Evolutionary conservation across 2,888 invertebrate genomes (phyloP).

Genomic region (Limenitis camilla): DNA sequence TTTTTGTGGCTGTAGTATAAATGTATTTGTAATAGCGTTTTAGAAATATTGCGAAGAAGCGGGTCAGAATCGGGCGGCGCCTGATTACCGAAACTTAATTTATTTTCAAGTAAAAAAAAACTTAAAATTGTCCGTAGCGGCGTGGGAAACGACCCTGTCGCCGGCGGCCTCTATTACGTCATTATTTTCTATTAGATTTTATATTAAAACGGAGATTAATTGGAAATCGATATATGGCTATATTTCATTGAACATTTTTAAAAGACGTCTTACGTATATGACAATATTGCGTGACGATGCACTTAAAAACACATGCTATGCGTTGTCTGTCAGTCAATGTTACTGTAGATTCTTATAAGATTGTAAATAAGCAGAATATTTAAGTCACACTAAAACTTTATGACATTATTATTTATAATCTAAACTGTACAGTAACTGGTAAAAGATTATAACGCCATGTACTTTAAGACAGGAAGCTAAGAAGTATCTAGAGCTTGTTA

Average conservation of each 20-base stretch:
- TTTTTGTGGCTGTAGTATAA: slow-evolving; percentile 72
- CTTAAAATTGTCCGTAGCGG: slow-evolving; percentile 60
- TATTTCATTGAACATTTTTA: slow-evolving; percentile 24
- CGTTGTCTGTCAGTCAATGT: no score
- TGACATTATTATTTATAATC: no score
- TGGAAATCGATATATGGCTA: slow-evolving; percentile 62
- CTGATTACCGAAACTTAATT: slow-evolving; percentile 73
- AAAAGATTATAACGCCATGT: no score
- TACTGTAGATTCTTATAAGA: no score
- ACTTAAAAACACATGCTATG: no score
- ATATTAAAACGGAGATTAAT: slow-evolving; percentile 71
- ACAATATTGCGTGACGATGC: no score
- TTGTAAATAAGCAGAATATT: no score
- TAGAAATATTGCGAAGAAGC: slow-evolving; percentile 73
- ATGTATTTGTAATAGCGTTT: slow-evolving; percentile 74
- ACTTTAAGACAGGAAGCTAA: no score
- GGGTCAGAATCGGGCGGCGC: slow-evolving; percentile 62
- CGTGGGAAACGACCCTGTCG: slow-evolving; percentile 73
- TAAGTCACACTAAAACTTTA: no score
- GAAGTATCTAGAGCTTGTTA: no score
- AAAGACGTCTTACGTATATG: neutral
- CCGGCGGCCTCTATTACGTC: slow-evolving; percentile 72
- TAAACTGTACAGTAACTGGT: no score
- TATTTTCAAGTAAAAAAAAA: slow-evolving; percentile 65
- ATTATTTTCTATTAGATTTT: slow-evolving; percentile 74